phyloP scores from a whole-genome alignment of 1,140 invertebrate genomes.

The Lerema accius region DNA sequence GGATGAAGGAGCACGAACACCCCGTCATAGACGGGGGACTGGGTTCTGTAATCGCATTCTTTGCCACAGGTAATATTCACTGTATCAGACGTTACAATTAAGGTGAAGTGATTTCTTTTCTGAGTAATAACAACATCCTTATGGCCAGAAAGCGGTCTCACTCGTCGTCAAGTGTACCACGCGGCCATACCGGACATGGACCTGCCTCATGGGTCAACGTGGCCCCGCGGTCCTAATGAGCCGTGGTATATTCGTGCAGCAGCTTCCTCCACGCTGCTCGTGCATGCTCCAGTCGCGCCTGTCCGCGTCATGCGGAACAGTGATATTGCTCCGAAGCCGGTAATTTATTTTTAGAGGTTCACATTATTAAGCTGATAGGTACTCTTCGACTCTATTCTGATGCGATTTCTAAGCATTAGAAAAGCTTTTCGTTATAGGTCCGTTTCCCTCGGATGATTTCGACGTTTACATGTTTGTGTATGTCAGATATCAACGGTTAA shows the following conservation, averaged over 20 bases:
- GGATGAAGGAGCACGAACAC: conserved; percentile 57
- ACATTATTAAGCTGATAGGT: too few relatives aligned
- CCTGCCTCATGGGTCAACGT: conserved; percentile 50
- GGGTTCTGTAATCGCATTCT: conserved; percentile 66
- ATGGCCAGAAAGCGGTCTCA: conserved; percentile 63
- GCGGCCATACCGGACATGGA: conserved; percentile 58
- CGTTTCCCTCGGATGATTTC: too few relatives aligned
- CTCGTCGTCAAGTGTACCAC: conserved; percentile 64
- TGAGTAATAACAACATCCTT: too few relatives aligned
- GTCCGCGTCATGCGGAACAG: conserved; percentile 48
- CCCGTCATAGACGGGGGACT: conserved; percentile 44
- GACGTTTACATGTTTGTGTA: too few relatives aligned
- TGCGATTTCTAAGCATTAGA: too few relatives aligned
- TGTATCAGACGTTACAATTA: too few relatives aligned
- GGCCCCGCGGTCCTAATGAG: conserved; percentile 62
- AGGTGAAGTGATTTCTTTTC: too few relatives aligned
- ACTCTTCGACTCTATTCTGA: too few relatives aligned
- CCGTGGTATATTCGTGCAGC: conserved; percentile 64
- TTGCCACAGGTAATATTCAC: conserved; percentile 64
- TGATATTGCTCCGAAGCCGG: conserved; percentile 43
- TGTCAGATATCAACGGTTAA: too few relatives aligned
- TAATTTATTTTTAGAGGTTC: conserved; percentile 20
- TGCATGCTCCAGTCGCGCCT: conserved; percentile 65
- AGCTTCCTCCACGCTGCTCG: conserved; percentile 45
- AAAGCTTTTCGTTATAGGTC: too few relatives aligned